A percentile compares a stretch with the other conserved stretches of the same genome.
These are phyloP conservation scores for Sarcophaga rosellei DNA, from an alignment of 2,888 invertebrate species.

Conservation along the genomic window DNA sequence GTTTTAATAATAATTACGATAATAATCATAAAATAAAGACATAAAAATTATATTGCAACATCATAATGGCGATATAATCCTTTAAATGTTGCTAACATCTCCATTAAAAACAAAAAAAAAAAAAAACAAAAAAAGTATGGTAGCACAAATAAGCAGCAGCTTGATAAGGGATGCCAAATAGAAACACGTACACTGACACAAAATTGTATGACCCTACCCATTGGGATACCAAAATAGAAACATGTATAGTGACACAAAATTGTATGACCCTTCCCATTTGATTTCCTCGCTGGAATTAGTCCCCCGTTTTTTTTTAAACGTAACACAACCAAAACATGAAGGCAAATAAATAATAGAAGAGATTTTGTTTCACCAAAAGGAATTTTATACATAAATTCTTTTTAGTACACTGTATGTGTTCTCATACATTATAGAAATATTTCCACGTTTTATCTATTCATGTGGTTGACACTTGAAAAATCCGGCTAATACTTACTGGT, in stretches of 20 bases:
- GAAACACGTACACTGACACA: not conserved
- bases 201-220: not conserved
- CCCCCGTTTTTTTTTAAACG: too few relatives aligned
- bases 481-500: slow-evolving; percentile 37
- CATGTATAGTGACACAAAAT: too few relatives aligned
- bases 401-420: too few relatives aligned
- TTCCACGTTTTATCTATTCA: not conserved
- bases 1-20: slow-evolving; percentile 1
- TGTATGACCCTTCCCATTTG: not conserved
- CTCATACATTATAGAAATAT: not conserved
- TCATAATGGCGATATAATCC: not conserved
- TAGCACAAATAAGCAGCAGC: not conserved
- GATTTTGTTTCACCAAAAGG: too few relatives aligned
- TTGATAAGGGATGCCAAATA: too few relatives aligned
- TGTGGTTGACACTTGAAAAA: slow-evolving; percentile 59
- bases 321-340: too few relatives aligned
- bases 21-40: slow-evolving; percentile 19
- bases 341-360: too few relatives aligned
- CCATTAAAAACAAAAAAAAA: not conserved
- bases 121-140: too few relatives aligned
- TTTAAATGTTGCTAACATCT: not conserved
- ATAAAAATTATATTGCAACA: slow-evolving; percentile 8
- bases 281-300: too few relatives aligned
- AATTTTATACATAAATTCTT: too few relatives aligned
- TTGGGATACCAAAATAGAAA: too few relatives aligned